These are phyloP conservation scores for Phataginus tricuspis DNA, from an alignment of 2,797 vertebrate genomes.

Conservation along the genomic window DNA sequence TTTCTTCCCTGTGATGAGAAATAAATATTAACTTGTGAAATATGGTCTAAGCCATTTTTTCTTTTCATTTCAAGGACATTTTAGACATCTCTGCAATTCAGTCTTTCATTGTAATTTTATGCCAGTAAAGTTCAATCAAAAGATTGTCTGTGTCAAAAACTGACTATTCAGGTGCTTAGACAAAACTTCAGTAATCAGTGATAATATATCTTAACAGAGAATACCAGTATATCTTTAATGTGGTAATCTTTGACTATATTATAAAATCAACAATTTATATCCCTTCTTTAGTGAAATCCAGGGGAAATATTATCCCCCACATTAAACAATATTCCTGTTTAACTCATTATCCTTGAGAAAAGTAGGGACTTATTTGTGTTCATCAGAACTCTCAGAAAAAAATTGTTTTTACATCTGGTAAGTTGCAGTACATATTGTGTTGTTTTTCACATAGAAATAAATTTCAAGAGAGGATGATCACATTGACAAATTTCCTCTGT, in stretches of 20 bases:
- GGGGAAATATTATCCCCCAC: slow-evolving; percentile 6
- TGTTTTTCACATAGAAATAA: slow-evolving; percentile 63
- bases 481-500: not conserved
- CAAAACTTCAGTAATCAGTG: slow-evolving; percentile 75
- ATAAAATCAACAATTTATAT: slow-evolving; percentile 45
- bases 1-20: slow-evolving; percentile 76
- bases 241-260: slow-evolving; percentile 53
- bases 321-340: slow-evolving; percentile 50
- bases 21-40: slow-evolving; percentile 78
- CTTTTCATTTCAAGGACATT: slow-evolving; percentile 83
- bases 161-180: slow-evolving; percentile 71
- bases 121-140: slow-evolving; percentile 79
- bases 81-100: slow-evolving; percentile 76
- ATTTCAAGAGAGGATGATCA: slow-evolving; percentile 50
- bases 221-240: slow-evolving; percentile 1
- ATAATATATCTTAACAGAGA: slow-evolving; percentile 73
- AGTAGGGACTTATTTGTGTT: slow-evolving; percentile 41
- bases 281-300: not conserved
- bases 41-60: slow-evolving; percentile 60
- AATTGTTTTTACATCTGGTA: slow-evolving; percentile 10
- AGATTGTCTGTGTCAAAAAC: slow-evolving; percentile 80
- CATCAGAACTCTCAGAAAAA: slow-evolving; percentile 59
- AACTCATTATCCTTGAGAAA: slow-evolving; percentile 48
- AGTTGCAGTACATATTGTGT: slow-evolving; percentile 56
- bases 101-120: slow-evolving; percentile 82